phyloP scores from a whole-genome alignment of 2,797 vertebrate genomes.

The Sebastes paucispinis region DNA sequence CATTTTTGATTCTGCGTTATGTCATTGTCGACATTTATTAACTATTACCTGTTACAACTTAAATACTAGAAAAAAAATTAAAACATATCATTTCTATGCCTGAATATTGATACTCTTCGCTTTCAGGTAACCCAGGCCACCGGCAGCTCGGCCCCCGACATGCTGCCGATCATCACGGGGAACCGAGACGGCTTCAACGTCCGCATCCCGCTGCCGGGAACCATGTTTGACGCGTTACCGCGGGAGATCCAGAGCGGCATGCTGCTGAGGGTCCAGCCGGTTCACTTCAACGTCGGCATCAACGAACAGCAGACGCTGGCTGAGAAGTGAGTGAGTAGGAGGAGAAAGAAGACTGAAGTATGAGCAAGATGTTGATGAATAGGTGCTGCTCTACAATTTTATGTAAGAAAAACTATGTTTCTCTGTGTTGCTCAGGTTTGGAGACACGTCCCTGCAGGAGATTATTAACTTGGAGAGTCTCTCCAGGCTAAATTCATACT shows the following conservation, averaged over 20 bases:
- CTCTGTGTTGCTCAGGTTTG: constrained; percentile 85
- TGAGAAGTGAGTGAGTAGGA: constrained; percentile 87
- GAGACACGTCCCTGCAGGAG: constrained; percentile 97
- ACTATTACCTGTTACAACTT: too few species aligned
- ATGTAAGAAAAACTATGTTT: not conserved
- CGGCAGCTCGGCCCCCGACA: constrained; percentile 87
- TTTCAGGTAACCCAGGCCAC: constrained; percentile 93
- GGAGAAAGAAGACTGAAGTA: not conserved
- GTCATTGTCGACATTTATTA: not conserved
- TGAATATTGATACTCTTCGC: not conserved
- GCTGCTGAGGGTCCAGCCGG: constrained; percentile 96
- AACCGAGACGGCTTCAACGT: constrained; percentile 97
- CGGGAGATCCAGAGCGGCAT: constrained; percentile 98
- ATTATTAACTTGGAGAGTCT: constrained; percentile 94
- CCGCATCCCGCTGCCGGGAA: constrained; percentile 91
- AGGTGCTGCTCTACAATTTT: not conserved
- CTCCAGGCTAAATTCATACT: constrained; percentile 93
- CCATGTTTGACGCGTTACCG: constrained; percentile 92
- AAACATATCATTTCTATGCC: too few species aligned
- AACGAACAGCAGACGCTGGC: constrained; percentile 99
- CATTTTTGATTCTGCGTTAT: not conserved
- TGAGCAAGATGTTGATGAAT: not conserved
- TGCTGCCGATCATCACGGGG: constrained; percentile 97
- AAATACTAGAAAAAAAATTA: too few species aligned
- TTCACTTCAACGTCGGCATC: constrained; percentile 97